These are phyloP conservation scores for Rhea pennata DNA, from an alignment of 2,113 vertebrate species.

Conservation along the genomic window DNA sequence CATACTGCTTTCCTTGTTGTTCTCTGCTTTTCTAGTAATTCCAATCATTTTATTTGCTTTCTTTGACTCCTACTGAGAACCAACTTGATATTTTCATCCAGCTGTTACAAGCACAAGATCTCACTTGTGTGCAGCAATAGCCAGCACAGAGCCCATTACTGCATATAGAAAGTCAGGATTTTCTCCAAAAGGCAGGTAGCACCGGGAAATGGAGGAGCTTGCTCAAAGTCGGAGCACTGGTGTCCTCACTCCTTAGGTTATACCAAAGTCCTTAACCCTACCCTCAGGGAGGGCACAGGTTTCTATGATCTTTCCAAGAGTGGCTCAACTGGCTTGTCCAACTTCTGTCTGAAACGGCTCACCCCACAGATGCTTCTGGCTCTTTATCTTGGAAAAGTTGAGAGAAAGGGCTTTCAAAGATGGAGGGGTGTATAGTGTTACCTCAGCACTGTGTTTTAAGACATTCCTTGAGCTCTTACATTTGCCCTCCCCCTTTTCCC, in stretches of 20 bases:
- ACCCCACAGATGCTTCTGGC: background rate
- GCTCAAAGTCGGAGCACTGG: background rate
- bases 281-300: accelerated
- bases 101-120: background rate
- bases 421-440: background rate
- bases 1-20: background rate
- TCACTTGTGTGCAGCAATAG: background rate
- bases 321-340: background rate
- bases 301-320: background rate
- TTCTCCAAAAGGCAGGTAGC: background rate
- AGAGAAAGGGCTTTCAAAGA: background rate
- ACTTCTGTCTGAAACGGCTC: background rate
- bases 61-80: background rate
- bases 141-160: background rate
- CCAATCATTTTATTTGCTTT: background rate
- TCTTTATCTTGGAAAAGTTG: background rate
- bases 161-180: background rate
- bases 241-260: background rate
- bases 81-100: background rate
- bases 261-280: background rate
- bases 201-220: background rate
- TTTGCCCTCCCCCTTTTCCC: background rate
- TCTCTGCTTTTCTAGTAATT: background rate
- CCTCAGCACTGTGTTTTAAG: background rate
- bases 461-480: background rate